phyloP scores from a whole-genome alignment of 2,113 vertebrate species.

The Equus przewalskii region DNA sequence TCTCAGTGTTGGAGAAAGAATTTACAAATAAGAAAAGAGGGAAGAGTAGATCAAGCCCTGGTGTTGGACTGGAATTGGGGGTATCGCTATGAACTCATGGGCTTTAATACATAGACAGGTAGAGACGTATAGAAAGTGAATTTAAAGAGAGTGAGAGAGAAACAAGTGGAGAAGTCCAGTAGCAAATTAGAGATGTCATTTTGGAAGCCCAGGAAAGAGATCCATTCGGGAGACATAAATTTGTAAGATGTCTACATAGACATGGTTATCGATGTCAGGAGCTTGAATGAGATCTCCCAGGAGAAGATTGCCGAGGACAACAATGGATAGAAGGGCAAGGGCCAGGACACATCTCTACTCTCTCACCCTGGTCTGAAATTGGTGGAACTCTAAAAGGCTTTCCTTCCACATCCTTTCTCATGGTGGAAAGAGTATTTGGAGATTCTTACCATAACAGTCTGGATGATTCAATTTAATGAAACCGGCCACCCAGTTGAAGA shows the following conservation, averaged over 20 bases:
- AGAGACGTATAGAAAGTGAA: not conserved
- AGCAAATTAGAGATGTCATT: not conserved
- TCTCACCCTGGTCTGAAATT: not conserved
- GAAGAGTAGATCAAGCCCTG: not conserved
- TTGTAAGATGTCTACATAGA: not conserved
- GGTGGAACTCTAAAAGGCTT: not conserved
- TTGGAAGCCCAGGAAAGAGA: not conserved
- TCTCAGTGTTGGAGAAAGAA: not conserved
- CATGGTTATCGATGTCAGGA: accelerated
- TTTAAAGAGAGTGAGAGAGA: not conserved
- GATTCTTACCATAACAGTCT: slow-evolving; percentile 64
- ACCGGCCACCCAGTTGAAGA: accelerated
- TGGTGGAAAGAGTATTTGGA: not conserved
- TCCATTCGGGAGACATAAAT: not conserved
- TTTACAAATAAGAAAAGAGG: not conserved
- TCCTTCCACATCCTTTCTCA: not conserved
- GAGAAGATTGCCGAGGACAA: not conserved
- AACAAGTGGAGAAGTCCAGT: not conserved
- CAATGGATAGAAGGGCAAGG: not conserved
- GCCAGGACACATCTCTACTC: not conserved
- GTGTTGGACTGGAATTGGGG: not conserved
- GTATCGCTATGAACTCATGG: not conserved
- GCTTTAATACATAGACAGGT: not conserved
- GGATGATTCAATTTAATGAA: accelerated
- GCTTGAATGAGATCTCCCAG: not conserved